phyloP scores from a whole-genome alignment of 2,888 invertebrate genomes.

The Caenorhabditis wallacei region DNA sequence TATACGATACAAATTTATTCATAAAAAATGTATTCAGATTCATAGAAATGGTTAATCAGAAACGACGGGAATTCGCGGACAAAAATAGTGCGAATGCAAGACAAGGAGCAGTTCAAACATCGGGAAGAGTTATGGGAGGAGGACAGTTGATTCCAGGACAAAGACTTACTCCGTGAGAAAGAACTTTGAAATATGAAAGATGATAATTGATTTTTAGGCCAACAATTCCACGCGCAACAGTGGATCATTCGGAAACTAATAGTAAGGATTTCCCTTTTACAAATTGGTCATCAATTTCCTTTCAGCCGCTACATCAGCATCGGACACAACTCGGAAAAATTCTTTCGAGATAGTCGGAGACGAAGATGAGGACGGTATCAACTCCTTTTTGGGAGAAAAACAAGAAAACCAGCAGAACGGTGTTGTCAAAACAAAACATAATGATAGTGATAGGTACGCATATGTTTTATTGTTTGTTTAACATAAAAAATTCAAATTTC shows the following conservation, averaged over 20 bases:
- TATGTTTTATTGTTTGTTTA: background rate
- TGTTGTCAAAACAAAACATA: conserved; percentile 26
- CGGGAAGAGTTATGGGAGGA: conserved; percentile 72
- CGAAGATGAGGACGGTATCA: conserved; percentile 63
- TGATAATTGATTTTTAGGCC: conserved; percentile 27
- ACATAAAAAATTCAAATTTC: conserved; percentile 10
- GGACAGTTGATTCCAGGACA: conserved; percentile 75
- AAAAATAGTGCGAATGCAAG: conserved; percentile 52
- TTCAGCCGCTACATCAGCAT: conserved; percentile 37
- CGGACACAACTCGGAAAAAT: conserved; percentile 46
- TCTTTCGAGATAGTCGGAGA: conserved; percentile 70
- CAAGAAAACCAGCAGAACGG: conserved; percentile 19
- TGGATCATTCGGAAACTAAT: conserved; percentile 22
- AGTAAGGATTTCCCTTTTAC: conserved; percentile 24
- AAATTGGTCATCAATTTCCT: too few relatives aligned
- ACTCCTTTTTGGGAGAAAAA: conserved; percentile 67
- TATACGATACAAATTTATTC: background rate
- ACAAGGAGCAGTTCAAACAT: conserved; percentile 39
- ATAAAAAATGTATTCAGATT: conserved; percentile 55
- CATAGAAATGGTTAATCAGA: conserved; percentile 70
- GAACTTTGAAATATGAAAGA: background rate
- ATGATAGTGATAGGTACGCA: conserved; percentile 53
- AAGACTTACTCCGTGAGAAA: conserved; percentile 45
- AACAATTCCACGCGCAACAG: conserved; percentile 5
- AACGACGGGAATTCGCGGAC: conserved; percentile 66